Evolutionary conservation across 2,888 invertebrate species (phyloP).

Genomic region (Ecliptopera silaceata): DNA sequence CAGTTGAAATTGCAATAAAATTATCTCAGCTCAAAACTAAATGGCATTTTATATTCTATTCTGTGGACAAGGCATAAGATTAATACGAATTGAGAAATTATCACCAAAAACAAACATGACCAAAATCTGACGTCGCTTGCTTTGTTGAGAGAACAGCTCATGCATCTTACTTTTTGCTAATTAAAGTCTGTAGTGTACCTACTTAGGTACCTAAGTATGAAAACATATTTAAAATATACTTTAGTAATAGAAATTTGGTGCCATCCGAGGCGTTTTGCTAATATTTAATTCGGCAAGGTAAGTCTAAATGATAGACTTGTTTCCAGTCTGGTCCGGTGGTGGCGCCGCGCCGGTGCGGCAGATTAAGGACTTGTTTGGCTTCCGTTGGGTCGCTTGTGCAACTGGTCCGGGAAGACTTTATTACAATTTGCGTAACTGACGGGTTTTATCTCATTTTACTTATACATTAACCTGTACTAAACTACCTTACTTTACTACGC

Average conservation of each 20-base stretch:
- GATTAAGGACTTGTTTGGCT: conserved; percentile 15
- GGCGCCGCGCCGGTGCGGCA: too few relatives aligned
- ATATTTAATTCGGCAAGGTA: too few relatives aligned
- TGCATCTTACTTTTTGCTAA: too few relatives aligned
- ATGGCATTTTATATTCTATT: conserved; percentile 16
- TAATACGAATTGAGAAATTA: conserved; percentile 9
- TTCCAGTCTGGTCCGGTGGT: too few relatives aligned
- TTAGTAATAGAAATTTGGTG: too few relatives aligned
- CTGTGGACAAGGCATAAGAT: conserved; percentile 10
- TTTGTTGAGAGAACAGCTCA: too few relatives aligned
- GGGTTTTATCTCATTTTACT: conserved; percentile 14
- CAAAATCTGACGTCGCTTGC: too few relatives aligned
- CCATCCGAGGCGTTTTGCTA: too few relatives aligned
- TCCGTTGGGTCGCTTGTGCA: conserved; percentile 10
- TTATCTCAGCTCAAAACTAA: conserved; percentile 11
- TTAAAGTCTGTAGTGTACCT: too few relatives aligned
- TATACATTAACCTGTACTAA: neutral
- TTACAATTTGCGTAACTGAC: conserved; percentile 8
- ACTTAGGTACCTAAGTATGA: too few relatives aligned
- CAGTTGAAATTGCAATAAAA: conserved; percentile 25
- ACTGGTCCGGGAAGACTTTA: conserved; percentile 10
- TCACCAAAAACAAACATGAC: neutral
- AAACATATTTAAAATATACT: too few relatives aligned
- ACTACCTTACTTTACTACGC: neutral
- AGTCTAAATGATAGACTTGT: too few relatives aligned